A percentile compares a stretch with the other conserved stretches of the same genome.
Conservation (phyloP, 2,888 invertebrate genomes). For the Ophion slaviceki region DNA sequence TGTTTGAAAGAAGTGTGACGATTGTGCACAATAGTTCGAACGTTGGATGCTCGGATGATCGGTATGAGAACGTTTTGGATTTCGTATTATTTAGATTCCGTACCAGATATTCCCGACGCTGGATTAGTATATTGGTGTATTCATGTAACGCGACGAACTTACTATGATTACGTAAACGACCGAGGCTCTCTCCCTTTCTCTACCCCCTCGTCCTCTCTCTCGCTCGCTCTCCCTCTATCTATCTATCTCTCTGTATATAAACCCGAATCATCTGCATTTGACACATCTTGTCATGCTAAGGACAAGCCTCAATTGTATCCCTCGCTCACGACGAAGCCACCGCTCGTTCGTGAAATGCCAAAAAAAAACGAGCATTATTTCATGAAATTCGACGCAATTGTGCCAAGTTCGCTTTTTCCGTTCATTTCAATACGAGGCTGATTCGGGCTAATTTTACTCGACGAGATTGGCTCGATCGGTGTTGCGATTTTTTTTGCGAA, state of each 20-base stretch:
- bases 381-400: neutral
- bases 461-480: neutral
- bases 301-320: constrained; percentile 64
- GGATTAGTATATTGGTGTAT: neutral
- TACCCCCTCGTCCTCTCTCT: neutral
- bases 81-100: neutral
- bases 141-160: constrained; percentile 71
- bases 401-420: neutral
- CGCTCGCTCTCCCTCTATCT: neutral
- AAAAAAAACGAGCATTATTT: neutral
- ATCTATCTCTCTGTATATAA: constrained; percentile 14
- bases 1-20: neutral
- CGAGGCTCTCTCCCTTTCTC: constrained; percentile 51
- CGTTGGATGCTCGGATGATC: neutral
- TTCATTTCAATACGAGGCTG: neutral
- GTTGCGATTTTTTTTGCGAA: too few relatives aligned
- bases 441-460: neutral
- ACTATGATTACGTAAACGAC: constrained; percentile 76
- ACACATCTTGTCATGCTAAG: constrained; percentile 76
- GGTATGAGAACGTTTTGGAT: neutral
- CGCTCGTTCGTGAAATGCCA: neutral
- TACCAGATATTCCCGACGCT: neutral
- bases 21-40: neutral
- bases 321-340: neutral
- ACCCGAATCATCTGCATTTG: constrained; percentile 74